Percentiles rank a stretch among this genome's conserved stretches.
Conservation (phyloP, 2,113 vertebrate genomes). For the Phylloscopus whistleri region DNA sequence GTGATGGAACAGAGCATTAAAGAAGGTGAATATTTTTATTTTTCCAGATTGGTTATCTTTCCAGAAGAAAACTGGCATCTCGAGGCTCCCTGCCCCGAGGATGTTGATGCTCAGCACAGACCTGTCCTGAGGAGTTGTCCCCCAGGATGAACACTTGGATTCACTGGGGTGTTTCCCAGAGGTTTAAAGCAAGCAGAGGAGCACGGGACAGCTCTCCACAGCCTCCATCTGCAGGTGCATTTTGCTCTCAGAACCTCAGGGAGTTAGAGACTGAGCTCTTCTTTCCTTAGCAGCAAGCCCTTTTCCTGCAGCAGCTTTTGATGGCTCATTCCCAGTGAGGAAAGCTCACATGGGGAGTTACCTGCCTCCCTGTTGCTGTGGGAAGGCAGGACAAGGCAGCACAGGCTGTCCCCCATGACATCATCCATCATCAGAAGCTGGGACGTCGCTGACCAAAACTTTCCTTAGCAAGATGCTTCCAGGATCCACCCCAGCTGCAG, state of each 20-base stretch:
- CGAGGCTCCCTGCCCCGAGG: background rate
- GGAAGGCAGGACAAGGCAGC: background rate
- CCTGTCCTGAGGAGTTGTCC: background rate
- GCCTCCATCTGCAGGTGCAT: background rate
- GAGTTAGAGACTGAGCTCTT: background rate
- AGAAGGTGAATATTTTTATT: background rate
- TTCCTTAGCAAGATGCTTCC: background rate
- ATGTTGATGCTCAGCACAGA: background rate
- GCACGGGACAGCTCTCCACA: background rate
- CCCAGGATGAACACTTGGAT: background rate
- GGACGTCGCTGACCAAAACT: background rate
- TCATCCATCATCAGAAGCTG: background rate
- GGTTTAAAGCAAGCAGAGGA: background rate
- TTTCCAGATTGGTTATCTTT: no score
- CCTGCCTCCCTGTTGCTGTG: accelerated
- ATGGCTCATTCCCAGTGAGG: background rate
- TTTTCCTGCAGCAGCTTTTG: background rate
- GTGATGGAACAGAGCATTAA: background rate
- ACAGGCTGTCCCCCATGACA: background rate
- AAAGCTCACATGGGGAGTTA: background rate
- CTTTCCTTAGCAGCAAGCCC: background rate
- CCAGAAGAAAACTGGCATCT: background rate
- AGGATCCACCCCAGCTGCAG: background rate
- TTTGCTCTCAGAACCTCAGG: background rate
- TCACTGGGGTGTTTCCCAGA: background rate